Evolutionary conservation across 2,797 vertebrate genomes (phyloP), one percentile per base, ranked within the genome.

Genomic region (Avahi laniger): DNA sequence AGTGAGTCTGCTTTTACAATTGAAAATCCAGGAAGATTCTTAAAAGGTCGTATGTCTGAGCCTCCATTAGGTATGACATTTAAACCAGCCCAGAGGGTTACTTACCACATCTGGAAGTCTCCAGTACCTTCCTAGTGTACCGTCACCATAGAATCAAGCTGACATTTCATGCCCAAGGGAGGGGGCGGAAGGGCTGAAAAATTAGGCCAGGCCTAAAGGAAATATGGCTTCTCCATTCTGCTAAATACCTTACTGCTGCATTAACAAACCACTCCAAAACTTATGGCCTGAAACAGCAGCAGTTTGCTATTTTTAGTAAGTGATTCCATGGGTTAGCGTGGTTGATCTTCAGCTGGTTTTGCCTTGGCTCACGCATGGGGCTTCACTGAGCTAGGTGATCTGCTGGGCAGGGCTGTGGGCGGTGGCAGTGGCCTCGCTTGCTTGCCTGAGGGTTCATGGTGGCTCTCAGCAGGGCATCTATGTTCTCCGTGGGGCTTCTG

Each of bases 1-100:
- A 92, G 76, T 81, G 10, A 43, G 59, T 89, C 63, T 91, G 26
- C 30, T 92, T 92, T 94, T 91, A 89, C 48, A 94, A 76, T 82
- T 85, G 5, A 57, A 91, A 95, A 87, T 72, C 17, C 89, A 75
- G 63, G 38, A 75, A 48, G 15, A 61, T 54, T 41, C 28, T 91
- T 28, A 57, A 59, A 85, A 50, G n/a, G 28, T 48, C 28, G 70
- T 83, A 48, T 86, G 54, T 82, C 73, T 75, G 73, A 93, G 63
- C 57, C 41, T 72, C 35, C 5, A 13, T 30, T 24, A 91, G 57
- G 24, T 57, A 4, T 4, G 4, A 35, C 20, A 2, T 79, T 63
- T 82, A 63, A 38, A 10, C 33, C 46, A 81, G 22, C 33, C 67
- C 28, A 1, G 63, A 61, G 35, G 30, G 10, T 75, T 54, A 26